A percentile compares a stretch with the other conserved stretches of the same genome.
These are phyloP conservation scores for Arvicanthis niloticus DNA, from an alignment of 2,113 vertebrate species.

Conservation along the genomic window DNA sequence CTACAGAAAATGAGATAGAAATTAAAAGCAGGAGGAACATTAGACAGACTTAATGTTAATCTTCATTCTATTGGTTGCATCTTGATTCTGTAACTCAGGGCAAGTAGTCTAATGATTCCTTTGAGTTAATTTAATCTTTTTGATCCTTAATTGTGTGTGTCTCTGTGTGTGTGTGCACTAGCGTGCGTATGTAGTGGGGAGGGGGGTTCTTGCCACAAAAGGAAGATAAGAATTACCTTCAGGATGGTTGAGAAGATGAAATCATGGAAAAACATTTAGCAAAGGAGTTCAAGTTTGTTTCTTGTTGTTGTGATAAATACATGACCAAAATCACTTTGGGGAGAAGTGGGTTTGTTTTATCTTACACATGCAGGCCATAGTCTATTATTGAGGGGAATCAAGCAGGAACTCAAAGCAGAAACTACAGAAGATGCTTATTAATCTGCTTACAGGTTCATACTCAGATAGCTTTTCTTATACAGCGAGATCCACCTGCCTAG, in stretches of 20 bases:
- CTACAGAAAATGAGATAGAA: slow-evolving; percentile 7
- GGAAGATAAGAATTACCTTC: neutral
- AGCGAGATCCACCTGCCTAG: neutral
- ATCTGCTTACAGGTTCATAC: neutral
- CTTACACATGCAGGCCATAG: neutral
- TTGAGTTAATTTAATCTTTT: neutral
- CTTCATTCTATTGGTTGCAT: slow-evolving; percentile 31
- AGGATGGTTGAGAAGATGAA: slow-evolving; percentile 2
- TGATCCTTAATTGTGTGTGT: neutral
- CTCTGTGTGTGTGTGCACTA: neutral
- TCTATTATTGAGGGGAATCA: neutral
- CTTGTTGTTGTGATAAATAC: neutral
- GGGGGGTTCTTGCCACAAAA: neutral
- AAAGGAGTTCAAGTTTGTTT: neutral
- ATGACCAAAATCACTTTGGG: neutral
- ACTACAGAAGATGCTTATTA: neutral
- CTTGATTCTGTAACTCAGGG: slow-evolving; percentile 16
- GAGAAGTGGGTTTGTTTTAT: neutral
- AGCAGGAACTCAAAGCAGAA: neutral
- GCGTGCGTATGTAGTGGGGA: neutral
- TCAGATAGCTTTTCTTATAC: neutral
- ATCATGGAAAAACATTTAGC: slow-evolving; percentile 38
- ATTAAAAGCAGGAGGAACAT: slow-evolving; percentile 60
- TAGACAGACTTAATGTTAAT: slow-evolving; percentile 58
- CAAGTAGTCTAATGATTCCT: neutral